These are phyloP conservation scores for Spodoptera picta DNA, from an alignment of 2,888 invertebrate genomes.

Conservation along the genomic window DNA sequence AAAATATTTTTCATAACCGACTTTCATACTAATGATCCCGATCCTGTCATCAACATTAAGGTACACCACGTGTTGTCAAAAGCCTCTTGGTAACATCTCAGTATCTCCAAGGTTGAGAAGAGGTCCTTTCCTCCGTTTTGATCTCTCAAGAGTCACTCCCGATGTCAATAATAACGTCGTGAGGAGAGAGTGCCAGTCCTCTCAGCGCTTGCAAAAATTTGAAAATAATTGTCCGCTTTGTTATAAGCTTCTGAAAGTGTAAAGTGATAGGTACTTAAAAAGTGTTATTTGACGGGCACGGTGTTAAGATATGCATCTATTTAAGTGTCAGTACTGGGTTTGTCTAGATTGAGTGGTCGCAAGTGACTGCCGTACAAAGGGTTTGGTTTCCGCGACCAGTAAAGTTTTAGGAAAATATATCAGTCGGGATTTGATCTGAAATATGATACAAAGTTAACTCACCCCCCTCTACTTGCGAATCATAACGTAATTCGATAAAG, in stretches of 20 bases:
- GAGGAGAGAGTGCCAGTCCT: slow-evolving; percentile 42
- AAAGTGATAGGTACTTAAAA: slow-evolving; percentile 30
- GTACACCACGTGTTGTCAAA: slow-evolving; percentile 49
- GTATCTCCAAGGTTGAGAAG: slow-evolving; percentile 38
- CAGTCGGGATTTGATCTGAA: too few relatives aligned
- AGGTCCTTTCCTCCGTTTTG: slow-evolving; percentile 59
- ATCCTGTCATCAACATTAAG: slow-evolving; percentile 36
- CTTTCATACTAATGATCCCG: slow-evolving; percentile 39
- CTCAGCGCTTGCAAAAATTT: slow-evolving; percentile 43
- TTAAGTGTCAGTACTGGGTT: too few relatives aligned
- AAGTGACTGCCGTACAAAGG: too few relatives aligned
- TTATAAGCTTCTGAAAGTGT: slow-evolving; percentile 34
- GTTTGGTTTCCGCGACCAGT: too few relatives aligned
- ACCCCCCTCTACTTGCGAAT: too few relatives aligned
- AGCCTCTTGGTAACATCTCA: slow-evolving; percentile 44
- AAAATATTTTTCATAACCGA: slow-evolving; percentile 9
- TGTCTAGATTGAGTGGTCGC: too few relatives aligned
- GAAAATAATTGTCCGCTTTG: slow-evolving; percentile 53
- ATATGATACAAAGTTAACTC: too few relatives aligned
- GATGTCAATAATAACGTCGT: slow-evolving; percentile 68
- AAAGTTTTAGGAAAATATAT: background rate
- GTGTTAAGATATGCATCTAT: too few relatives aligned
- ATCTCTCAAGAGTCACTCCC: slow-evolving; percentile 65
- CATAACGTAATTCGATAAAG: too few relatives aligned
- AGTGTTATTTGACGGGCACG: background rate